phyloP scores from a whole-genome alignment of 2,797 vertebrate genomes.

The Carcharodon carcharias region DNA sequence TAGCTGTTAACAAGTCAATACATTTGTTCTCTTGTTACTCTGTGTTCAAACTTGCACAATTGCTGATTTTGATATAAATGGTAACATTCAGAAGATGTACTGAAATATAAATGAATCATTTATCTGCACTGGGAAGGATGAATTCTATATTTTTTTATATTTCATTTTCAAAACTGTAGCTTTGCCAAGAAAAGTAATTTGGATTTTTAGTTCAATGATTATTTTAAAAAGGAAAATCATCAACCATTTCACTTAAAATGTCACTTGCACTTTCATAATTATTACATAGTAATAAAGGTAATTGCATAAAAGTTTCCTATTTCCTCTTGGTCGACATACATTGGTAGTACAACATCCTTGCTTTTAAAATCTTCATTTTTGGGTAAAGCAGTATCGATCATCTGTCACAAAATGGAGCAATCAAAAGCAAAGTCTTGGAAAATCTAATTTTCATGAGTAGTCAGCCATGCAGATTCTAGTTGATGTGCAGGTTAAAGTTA shows the following conservation, averaged over 20 bases:
- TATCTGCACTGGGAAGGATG: background rate
- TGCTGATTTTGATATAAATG: background rate
- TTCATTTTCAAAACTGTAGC: background rate
- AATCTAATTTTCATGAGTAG: background rate
- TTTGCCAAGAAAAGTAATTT: background rate
- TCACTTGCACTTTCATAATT: background rate
- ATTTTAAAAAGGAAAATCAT: background rate
- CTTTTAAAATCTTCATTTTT: background rate
- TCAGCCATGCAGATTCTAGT: background rate
- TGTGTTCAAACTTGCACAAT: background rate
- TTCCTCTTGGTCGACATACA: background rate
- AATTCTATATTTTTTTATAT: background rate
- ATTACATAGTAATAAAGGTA: background rate
- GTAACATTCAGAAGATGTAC: background rate
- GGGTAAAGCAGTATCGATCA: background rate
- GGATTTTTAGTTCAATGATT: background rate
- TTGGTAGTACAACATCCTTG: background rate
- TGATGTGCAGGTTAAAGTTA: background rate
- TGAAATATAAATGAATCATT: background rate
- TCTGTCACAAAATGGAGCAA: background rate
- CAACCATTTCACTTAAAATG: background rate
- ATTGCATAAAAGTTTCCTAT: background rate
- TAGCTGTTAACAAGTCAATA: background rate
- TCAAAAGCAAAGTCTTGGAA: background rate
- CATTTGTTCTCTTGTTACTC: background rate